These are phyloP conservation scores for Urocyon cinereoargenteus DNA, from an alignment of 2,797 vertebrate genomes.

Conservation along the genomic window DNA sequence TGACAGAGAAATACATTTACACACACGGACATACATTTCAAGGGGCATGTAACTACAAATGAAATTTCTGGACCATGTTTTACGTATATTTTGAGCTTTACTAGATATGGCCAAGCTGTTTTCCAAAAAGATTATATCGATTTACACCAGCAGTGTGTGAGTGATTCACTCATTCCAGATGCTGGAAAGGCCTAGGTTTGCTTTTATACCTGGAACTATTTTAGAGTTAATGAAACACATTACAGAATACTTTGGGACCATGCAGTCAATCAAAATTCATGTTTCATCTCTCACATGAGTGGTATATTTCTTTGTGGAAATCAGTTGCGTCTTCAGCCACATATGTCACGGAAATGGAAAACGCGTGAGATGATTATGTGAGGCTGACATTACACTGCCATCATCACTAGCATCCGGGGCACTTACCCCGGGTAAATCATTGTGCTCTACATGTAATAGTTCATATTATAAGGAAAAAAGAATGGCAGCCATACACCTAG, in stretches of 20 bases:
- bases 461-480: background rate
- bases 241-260: background rate
- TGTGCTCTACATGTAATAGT: background rate
- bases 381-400: background rate
- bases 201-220: background rate
- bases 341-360: background rate
- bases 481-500: background rate
- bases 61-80: background rate
- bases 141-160: background rate
- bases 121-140: background rate
- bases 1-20: background rate
- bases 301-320: background rate
- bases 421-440: background rate
- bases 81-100: background rate
- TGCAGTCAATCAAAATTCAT: background rate
- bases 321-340: background rate
- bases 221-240: slow-evolving; percentile 6
- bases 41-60: background rate
- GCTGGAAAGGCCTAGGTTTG: background rate
- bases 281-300: background rate
- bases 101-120: background rate
- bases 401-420: background rate
- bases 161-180: background rate
- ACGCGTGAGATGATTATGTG: background rate
- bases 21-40: background rate